These are phyloP conservation scores for Hycleus phaleratus DNA, from an alignment of 1,140 invertebrate genomes.

Conservation along the genomic window DNA sequence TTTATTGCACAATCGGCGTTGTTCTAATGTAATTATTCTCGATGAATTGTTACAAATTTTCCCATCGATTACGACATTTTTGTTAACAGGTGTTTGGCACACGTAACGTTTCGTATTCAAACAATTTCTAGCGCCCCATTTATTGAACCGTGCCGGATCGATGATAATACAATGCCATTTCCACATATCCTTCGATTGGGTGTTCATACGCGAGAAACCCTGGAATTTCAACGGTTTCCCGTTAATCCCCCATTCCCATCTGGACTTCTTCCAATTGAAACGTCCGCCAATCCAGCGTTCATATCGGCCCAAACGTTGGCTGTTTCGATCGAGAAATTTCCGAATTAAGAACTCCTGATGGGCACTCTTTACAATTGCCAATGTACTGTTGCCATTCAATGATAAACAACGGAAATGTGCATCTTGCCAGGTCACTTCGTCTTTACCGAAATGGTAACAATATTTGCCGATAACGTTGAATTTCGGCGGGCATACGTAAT, in stretches of 20 bases:
- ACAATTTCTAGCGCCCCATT: slow-evolving; percentile 4
- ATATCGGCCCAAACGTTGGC: background rate
- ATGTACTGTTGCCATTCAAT: background rate
- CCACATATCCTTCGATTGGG: background rate
- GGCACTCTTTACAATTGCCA: background rate
- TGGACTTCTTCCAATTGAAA: background rate
- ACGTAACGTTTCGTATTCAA: background rate
- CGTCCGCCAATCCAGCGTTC: slow-evolving; percentile 2
- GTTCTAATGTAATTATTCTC: too few relatives aligned
- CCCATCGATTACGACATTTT: too few relatives aligned
- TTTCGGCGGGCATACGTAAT: slow-evolving; percentile 2
- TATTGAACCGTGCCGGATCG: background rate
- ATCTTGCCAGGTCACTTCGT: slow-evolving; percentile 5
- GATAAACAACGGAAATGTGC: slow-evolving; percentile 3
- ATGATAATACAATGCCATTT: slow-evolving; percentile 7
- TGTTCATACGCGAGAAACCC: slow-evolving; percentile 5
- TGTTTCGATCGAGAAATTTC: background rate
- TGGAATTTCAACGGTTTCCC: slow-evolving; percentile 4
- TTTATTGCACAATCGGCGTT: too few relatives aligned
- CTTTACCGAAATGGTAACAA: slow-evolving; percentile 7
- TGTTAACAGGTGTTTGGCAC: background rate
- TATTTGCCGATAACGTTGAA: slow-evolving; percentile 4
- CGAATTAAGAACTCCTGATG: slow-evolving; percentile 2
- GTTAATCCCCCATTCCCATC: slow-evolving; percentile 4
- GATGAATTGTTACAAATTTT: too few relatives aligned